These are phyloP conservation scores for Eospalax fontanierii DNA, from an alignment of 2,797 vertebrate genomes.

Conservation along the genomic window DNA sequence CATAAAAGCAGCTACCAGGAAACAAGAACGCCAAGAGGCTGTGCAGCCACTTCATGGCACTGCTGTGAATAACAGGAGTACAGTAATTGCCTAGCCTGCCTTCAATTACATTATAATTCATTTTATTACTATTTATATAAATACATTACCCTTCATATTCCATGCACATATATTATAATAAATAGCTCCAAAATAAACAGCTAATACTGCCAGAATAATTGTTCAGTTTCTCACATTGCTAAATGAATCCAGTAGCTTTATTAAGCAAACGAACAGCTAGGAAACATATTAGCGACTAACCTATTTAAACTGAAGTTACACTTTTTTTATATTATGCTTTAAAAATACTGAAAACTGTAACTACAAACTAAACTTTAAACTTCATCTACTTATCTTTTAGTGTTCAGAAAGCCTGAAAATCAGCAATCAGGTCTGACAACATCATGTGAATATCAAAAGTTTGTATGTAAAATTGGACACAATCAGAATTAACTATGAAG, in stretches of 20 bases:
- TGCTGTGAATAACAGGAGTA: background rate
- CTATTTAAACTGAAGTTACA: background rate
- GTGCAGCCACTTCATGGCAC: background rate
- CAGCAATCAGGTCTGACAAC: constrained; percentile 26
- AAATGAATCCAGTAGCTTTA: constrained; percentile 44
- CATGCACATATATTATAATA: constrained; percentile 20
- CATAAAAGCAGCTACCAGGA: constrained; percentile 14
- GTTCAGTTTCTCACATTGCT: background rate
- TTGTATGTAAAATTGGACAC: constrained; percentile 23
- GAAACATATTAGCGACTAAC: constrained; percentile 47
- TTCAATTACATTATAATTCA: constrained; percentile 31
- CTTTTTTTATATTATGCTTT: constrained; percentile 24
- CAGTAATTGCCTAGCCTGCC: background rate
- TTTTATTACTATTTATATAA: constrained; percentile 42
- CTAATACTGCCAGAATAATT: constrained; percentile 23
- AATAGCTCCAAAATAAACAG: constrained; percentile 41
- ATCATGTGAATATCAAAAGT: background rate
- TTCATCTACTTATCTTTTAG: constrained; percentile 5
- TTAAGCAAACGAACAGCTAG: background rate
- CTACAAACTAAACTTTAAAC: background rate
- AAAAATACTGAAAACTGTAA: constrained; percentile 52
- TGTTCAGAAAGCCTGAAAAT: constrained; percentile 61
- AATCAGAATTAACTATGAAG: constrained; percentile 39
- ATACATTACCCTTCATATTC: constrained; percentile 22
- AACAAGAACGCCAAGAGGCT: constrained; percentile 18